Conservation (phyloP, 2,888 invertebrate species). For the Drosophila subsilvestris region DNA sequence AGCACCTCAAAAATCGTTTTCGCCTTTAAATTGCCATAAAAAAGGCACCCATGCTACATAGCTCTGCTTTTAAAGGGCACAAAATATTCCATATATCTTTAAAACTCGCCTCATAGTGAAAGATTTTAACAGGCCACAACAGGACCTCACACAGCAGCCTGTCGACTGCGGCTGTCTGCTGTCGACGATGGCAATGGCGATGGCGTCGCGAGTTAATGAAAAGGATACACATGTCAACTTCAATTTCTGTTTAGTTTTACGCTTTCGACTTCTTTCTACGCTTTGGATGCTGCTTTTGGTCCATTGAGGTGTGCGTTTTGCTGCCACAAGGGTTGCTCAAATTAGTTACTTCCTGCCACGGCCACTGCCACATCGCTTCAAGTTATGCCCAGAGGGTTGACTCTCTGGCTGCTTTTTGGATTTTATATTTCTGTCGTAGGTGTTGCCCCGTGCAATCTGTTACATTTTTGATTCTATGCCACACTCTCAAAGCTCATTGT, state of each 20-base stretch:
- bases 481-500: conserved; percentile 40
- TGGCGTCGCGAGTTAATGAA: conserved; percentile 83
- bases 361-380: conserved; percentile 20
- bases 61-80: conserved; percentile 17
- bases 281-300: conserved; percentile 28
- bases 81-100: background rate
- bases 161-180: conserved; percentile 39
- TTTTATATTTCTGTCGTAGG: conserved; percentile 54
- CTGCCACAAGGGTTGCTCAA: conserved; percentile 73
- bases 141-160: conserved; percentile 27
- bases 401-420: conserved; percentile 30
- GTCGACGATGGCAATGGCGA: conserved; percentile 21
- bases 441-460: conserved; percentile 80
- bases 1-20: too few species aligned
- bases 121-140: conserved; percentile 39
- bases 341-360: conserved; percentile 71
- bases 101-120: conserved; percentile 19
- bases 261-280: conserved; percentile 18
- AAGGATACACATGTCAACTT: conserved; percentile 84
- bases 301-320: conserved; percentile 53
- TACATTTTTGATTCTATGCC: conserved; percentile 71
- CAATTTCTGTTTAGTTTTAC: conserved; percentile 72
- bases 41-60: background rate
- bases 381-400: conserved; percentile 60
- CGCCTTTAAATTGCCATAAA: background rate